Conservation (phyloP, 92 coral and sea anemone species). For the Nematostella vectensis region DNA sequence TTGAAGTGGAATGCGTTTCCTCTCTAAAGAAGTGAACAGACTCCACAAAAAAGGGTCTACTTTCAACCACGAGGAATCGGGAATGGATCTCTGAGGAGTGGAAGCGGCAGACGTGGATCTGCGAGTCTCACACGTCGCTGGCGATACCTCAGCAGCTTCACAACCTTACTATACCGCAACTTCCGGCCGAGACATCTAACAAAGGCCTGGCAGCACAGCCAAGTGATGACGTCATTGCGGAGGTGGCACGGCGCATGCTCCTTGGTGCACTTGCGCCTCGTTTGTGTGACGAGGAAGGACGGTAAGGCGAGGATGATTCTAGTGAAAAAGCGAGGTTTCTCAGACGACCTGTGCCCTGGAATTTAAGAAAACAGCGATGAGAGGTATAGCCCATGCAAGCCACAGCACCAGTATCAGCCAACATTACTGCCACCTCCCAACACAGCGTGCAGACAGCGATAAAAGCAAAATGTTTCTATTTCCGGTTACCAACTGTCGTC, state of each 20-base stretch:
- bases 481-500: no score
- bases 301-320: slow-evolving; percentile 36
- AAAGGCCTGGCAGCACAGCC: slow-evolving; percentile 65
- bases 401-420: no score
- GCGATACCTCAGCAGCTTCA: slow-evolving; percentile 9
- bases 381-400: no score
- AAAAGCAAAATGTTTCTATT: no score
- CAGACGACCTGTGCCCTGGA: no score
- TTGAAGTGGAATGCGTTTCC: background rate
- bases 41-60: no score
- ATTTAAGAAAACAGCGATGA: no score
- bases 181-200: slow-evolving; percentile 38
- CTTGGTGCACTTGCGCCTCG: slow-evolving; percentile 36
- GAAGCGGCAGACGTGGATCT: background rate
- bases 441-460: no score
- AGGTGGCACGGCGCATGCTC: slow-evolving; percentile 15
- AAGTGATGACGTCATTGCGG: slow-evolving; percentile 34
- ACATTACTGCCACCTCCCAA: no score
- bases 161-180: slow-evolving; percentile 17
- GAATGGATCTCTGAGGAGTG: background rate
- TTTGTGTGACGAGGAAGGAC: slow-evolving; percentile 22
- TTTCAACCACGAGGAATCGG: no score
- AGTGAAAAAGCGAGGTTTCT: slow-evolving; percentile 44
- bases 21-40: background rate
- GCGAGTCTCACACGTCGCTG: background rate